phyloP scores from a whole-genome alignment of 1,140 invertebrate species.

The Eurosta solidaginis region DNA sequence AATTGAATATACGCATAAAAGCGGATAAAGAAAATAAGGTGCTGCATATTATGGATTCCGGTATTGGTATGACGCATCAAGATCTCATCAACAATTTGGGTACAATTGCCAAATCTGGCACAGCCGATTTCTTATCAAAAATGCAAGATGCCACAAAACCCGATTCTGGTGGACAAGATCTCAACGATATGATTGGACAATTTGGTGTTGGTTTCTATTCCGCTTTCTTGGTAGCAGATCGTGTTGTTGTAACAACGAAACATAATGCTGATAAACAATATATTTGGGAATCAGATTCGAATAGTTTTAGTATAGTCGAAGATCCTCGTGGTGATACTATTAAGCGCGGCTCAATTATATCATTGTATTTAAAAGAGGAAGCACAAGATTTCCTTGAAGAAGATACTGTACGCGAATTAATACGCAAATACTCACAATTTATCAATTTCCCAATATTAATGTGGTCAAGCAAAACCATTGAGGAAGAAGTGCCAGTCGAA shows the following conservation, averaged over 20 bases:
- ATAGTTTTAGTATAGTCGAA: conserved; percentile 83
- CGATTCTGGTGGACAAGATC: conserved; percentile 61
- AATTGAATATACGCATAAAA: conserved; percentile 92
- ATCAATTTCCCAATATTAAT: conserved; percentile 99
- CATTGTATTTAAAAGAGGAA: conserved; percentile 93
- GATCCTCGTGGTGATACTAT: conserved; percentile 94
- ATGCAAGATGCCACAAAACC: conserved; percentile 74
- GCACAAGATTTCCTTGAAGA: conserved; percentile 93
- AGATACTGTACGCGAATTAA: conserved; percentile 85
- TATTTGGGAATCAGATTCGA: conserved; percentile 97
- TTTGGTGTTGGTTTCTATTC: conserved; percentile 99
- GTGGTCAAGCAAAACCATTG: conserved; percentile 91
- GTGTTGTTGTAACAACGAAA: conserved; percentile 92
- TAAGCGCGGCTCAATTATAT: conserved; percentile 83
- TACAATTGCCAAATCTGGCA: conserved; percentile 99
- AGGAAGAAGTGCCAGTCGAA: conserved; percentile 80
- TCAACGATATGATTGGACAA: conserved; percentile 90
- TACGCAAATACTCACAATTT: conserved; percentile 99
- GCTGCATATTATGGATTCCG: conserved; percentile 94
- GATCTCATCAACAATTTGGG: conserved; percentile 97
- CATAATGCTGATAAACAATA: conserved; percentile 95
- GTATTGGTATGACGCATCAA: conserved; percentile 96
- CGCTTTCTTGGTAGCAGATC: conserved; percentile 90
- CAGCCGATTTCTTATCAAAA: conserved; percentile 95
- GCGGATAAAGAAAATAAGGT: conserved; percentile 95